phyloP scores from a whole-genome alignment of 1,140 invertebrate genomes.

The Ceratina australensis region DNA sequence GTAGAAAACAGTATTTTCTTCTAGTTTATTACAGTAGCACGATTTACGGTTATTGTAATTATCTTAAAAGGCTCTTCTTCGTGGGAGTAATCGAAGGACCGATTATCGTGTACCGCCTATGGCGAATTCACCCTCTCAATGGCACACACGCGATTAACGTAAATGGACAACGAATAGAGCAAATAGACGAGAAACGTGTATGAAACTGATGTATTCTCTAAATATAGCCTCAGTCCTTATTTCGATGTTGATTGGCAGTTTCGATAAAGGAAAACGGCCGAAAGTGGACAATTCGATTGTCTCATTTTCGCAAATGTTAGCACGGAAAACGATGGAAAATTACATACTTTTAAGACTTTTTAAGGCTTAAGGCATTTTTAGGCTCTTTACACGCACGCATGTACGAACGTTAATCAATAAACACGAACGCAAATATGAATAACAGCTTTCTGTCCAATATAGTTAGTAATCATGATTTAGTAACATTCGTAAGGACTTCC shows the following conservation, averaged over 20 bases:
- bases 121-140: conserved; percentile 30
- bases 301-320: not conserved
- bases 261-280: not conserved
- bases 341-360: not conserved
- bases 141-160: conserved; percentile 7
- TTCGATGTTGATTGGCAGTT: conserved; percentile 3
- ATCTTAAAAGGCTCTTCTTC: conserved; percentile 51
- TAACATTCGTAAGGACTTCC: too few species aligned
- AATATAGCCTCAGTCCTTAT: conserved; percentile 6
- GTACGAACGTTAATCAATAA: conserved; percentile 11
- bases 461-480: not conserved
- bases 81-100: conserved; percentile 43
- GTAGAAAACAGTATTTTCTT: conserved; percentile 33
- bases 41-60: conserved; percentile 57
- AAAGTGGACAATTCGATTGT: not conserved
- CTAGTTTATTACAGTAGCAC: conserved; percentile 24
- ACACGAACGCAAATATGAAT: not conserved
- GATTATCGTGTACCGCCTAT: conserved; percentile 44
- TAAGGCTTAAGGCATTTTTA: too few species aligned
- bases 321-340: not conserved
- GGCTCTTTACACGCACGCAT: not conserved
- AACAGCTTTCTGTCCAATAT: not conserved
- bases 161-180: conserved; percentile 13
- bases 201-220: not conserved
- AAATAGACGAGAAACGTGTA: not conserved